Evolutionary conservation across 1,140 invertebrate species (phyloP).

Genomic region (Zaprionus nigranus): DNA sequence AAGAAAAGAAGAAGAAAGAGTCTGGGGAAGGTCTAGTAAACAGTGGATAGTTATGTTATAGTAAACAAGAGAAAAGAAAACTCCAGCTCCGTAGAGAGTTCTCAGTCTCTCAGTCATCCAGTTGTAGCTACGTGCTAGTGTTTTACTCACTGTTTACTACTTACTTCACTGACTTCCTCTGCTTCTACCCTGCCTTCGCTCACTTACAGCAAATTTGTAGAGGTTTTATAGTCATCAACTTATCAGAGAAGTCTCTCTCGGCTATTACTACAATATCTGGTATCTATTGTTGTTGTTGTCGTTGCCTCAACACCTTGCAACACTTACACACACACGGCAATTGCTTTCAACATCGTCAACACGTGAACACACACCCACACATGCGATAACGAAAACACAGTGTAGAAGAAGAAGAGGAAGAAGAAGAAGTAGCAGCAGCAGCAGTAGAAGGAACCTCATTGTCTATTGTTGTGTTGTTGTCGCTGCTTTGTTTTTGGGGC

Average conservation of each 20-base stretch:
- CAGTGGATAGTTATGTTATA: neutral
- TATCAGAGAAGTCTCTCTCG: constrained; percentile 32
- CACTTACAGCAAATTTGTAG: constrained; percentile 21
- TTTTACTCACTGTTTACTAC: neutral
- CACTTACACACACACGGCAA: constrained; percentile 51
- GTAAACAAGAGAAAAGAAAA: neutral
- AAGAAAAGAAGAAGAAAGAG: neutral
- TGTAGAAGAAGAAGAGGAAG: neutral
- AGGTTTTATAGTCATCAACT: constrained; percentile 52
- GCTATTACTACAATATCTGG: constrained; percentile 31
- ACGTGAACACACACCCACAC: constrained; percentile 26
- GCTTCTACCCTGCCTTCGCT: neutral
- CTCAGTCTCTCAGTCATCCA: neutral
- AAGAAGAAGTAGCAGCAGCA: neutral
- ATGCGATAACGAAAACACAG: constrained; percentile 39
- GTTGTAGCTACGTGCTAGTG: neutral
- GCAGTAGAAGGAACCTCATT: constrained; percentile 38
- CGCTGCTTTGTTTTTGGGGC: constrained; percentile 55
- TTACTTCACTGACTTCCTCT: neutral
- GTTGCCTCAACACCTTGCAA: constrained; percentile 71
- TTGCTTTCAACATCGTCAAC: constrained; percentile 65
- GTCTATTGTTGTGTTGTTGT: constrained; percentile 67
- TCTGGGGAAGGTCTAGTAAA: neutral
- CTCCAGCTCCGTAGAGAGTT: neutral
- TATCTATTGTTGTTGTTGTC: constrained; percentile 45